phyloP scores from a whole-genome alignment of 2,797 vertebrate genomes.

The Threskiornis aethiopicus region DNA sequence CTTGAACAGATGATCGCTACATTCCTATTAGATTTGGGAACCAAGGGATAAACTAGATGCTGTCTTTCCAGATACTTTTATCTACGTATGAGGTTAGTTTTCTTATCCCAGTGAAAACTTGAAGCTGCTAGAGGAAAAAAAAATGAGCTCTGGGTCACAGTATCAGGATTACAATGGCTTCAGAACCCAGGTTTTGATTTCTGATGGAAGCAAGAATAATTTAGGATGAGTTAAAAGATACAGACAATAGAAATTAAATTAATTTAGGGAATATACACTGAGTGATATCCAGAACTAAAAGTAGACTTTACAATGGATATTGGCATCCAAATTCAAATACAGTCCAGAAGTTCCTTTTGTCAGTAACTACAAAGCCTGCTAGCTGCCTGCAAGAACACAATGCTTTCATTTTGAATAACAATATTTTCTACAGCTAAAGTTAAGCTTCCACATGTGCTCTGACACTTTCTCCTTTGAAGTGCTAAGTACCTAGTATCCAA shows the following conservation, averaged over 20 bases:
- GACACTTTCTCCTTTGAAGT: not conserved
- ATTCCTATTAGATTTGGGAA: not conserved
- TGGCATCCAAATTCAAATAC: not conserved
- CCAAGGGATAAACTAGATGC: not conserved
- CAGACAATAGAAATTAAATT: not conserved
- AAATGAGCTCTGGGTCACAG: not conserved
- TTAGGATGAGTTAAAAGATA: not conserved
- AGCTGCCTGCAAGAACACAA: not conserved
- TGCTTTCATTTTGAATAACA: not conserved
- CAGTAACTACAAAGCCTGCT: not conserved
- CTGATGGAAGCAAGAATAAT: not conserved
- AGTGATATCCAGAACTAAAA: not conserved
- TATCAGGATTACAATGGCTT: not conserved
- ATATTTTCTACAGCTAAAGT: not conserved
- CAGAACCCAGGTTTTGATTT: not conserved
- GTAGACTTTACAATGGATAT: not conserved
- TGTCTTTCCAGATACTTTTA: slow-evolving; percentile 22
- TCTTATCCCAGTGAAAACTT: not conserved
- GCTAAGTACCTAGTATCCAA: not conserved
- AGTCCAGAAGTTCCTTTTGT: not conserved
- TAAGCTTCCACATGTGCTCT: not conserved
- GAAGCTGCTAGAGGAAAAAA: not conserved
- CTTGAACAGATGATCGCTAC: slow-evolving; percentile 3
- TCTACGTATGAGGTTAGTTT: slow-evolving; percentile 14
- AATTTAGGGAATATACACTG: not conserved